A percentile compares a stretch with the other conserved stretches of the same genome.
These are phyloP conservation scores for Drosophila malerkotliana DNA, from an alignment of 1,140 invertebrate genomes.

Conservation along the genomic window DNA sequence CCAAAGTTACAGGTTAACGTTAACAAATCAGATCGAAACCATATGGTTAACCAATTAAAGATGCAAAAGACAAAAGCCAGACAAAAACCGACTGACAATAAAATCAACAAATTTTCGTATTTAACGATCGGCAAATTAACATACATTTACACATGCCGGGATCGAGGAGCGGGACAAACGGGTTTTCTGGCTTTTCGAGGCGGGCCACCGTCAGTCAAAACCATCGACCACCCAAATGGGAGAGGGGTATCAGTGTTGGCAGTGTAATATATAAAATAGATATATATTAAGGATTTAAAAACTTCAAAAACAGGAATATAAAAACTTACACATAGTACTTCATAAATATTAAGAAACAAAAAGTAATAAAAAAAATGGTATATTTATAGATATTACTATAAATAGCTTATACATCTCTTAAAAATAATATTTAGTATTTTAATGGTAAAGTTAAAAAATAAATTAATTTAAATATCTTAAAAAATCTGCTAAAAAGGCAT, in stretches of 20 bases:
- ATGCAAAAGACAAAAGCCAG: slow-evolving; percentile 51
- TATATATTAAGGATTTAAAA: background rate
- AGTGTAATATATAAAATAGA: background rate
- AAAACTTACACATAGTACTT: too few relatives aligned
- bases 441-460: background rate
- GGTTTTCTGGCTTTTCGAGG: slow-evolving; percentile 44
- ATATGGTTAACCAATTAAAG: slow-evolving; percentile 52
- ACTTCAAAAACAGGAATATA: background rate
- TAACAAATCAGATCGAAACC: slow-evolving; percentile 41
- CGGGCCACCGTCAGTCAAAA: slow-evolving; percentile 46
- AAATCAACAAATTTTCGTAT: slow-evolving; percentile 75
- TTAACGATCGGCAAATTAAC: slow-evolving; percentile 73
- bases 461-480: background rate
- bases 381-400: too few relatives aligned
- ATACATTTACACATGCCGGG: slow-evolving; percentile 61
- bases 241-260: slow-evolving; percentile 13
- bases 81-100: slow-evolving; percentile 56
- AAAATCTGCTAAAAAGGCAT: slow-evolving; percentile 3
- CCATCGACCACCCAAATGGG: slow-evolving; percentile 46
- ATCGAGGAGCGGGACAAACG: slow-evolving; percentile 42
- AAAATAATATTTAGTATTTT: background rate
- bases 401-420: background rate
- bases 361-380: background rate
- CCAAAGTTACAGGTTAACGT: slow-evolving; percentile 34
- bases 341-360: background rate